Base-by-base conservation (phyloP, 2,888 invertebrate species). In the Campaea margaritaria region DNA sequence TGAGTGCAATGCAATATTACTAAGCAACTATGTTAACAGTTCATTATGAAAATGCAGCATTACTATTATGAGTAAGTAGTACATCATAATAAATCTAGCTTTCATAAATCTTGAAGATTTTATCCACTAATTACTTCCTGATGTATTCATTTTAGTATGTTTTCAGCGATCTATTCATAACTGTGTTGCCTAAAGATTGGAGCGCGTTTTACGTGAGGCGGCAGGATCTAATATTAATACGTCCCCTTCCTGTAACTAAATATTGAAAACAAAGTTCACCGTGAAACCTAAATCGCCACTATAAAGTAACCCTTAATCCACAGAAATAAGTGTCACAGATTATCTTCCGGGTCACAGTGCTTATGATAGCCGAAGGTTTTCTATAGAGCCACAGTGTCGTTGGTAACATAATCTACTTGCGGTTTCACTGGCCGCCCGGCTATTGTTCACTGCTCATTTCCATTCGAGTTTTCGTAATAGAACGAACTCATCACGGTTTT, bases 401-500 rank as follows among this genome's bases (percentile, higher is more conserved):
- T 55, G 58, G 75, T 74, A 73, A 73, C 72, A 64, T 67, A 65
- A 75, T 73, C 70, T 71, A 54, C 62, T 69, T 78, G 81, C 68
- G 81, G 81, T 82, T 81, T 76, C 72, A 71, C 62, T 67, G 71
- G 55, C 72, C 60, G 56, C 64, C 60, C 55, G 59, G 36, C 67
- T 56, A 56, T 69, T 73, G 72, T 70, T 68, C 48, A 48, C 49
- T 65, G 64, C 69, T 67, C 74, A 75, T 78, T 79, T 79, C 74
- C 76, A 81, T 80, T 79, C 69, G 67, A 72, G 74, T 77, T 76
- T 76, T 72, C 73, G 74, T 73, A 68, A 71, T 71, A 68, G 68
- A 54, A 58, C 43, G 55, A 43, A 56, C 64, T 64, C 69, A 59
- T 64, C 62, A 60, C 39, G 3, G 63, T 73, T 70, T 74, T 68